A percentile compares a stretch with the other conserved stretches of the same genome.
Evolutionary conservation across 23 tunicate species (phyloP).

Genomic region (Aplidium turbinatum): DNA sequence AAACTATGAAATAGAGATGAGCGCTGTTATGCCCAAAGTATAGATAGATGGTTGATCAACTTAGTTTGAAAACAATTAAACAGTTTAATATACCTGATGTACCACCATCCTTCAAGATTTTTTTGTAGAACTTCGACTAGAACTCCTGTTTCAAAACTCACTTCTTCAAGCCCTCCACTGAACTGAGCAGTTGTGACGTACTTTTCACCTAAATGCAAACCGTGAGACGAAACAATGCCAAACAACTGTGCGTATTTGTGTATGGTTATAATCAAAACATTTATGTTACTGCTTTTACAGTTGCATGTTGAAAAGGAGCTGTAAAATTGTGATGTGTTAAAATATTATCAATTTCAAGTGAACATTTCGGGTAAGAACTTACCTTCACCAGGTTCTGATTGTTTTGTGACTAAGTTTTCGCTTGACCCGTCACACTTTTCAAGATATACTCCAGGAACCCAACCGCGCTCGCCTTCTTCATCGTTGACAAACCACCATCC

Average conservation of each 20-base stretch:
- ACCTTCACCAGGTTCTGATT: constrained; percentile 73
- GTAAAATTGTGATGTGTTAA: no score
- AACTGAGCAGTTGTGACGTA: constrained; percentile 64
- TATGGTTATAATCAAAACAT: no score
- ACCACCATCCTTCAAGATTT: constrained; percentile 97
- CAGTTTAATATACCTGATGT: constrained; percentile 50
- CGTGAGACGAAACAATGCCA: no score
- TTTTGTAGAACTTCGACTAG: constrained; percentile 89
- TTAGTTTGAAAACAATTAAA: no score
- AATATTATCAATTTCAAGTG: no score
- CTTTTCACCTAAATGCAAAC: constrained; percentile 84
- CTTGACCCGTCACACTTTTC: constrained; percentile 57
- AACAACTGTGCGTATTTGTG: no score
- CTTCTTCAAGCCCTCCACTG: constrained; percentile 45
- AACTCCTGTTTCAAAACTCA: constrained; percentile 76
- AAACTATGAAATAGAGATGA: no score
- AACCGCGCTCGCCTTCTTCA: constrained; percentile 90
- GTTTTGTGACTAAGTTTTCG: constrained; percentile 73
- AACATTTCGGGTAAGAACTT: background rate
- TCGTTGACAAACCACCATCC: constrained; percentile 97
- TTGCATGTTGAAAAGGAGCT: no score
- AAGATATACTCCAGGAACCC: constrained; percentile 91
- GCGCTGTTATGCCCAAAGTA: no score
- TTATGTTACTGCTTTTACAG: no score
- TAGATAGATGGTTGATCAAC: no score